A percentile compares a stretch with the other conserved stretches of the same genome.
Evolutionary conservation across 2,113 vertebrate species (phyloP).

Genomic region (Climacteris rufus): DNA sequence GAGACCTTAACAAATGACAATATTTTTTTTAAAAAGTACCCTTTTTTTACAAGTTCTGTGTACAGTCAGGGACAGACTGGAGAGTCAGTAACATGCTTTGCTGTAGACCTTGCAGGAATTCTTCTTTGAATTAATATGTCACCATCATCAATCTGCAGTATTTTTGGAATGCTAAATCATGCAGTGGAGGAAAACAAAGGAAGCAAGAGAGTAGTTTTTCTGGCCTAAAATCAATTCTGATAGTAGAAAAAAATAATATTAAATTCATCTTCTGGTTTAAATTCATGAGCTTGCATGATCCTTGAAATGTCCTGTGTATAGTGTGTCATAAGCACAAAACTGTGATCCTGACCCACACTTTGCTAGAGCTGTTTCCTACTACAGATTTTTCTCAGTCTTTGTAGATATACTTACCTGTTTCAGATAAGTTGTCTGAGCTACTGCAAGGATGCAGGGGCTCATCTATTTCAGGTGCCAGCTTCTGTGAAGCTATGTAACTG

Average conservation of each 20-base stretch:
- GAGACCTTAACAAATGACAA: not conserved
- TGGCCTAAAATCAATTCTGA: not conserved
- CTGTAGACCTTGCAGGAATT: not conserved
- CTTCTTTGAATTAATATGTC: not conserved
- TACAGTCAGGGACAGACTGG: not conserved
- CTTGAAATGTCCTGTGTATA: not conserved
- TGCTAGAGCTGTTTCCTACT: not conserved
- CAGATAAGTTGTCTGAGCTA: not conserved
- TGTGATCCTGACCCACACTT: not conserved
- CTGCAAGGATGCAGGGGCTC: not conserved
- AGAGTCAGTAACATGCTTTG: not conserved
- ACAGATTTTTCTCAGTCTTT: not conserved
- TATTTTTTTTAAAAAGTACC: too few species aligned
- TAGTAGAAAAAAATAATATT: not conserved
- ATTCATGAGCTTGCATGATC: too few species aligned
- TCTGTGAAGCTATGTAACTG: not conserved
- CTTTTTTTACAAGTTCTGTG: not conserved
- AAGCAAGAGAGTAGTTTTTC: not conserved
- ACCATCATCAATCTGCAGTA: not conserved
- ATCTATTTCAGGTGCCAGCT: not conserved
- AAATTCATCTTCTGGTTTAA: not conserved
- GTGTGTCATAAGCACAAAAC: not conserved
- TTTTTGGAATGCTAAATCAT: not conserved
- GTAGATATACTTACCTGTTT: not conserved
- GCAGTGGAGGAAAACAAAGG: not conserved